phyloP scores from a whole-genome alignment of 2,888 invertebrate genomes.

The Pachycephus smyrnensis region DNA sequence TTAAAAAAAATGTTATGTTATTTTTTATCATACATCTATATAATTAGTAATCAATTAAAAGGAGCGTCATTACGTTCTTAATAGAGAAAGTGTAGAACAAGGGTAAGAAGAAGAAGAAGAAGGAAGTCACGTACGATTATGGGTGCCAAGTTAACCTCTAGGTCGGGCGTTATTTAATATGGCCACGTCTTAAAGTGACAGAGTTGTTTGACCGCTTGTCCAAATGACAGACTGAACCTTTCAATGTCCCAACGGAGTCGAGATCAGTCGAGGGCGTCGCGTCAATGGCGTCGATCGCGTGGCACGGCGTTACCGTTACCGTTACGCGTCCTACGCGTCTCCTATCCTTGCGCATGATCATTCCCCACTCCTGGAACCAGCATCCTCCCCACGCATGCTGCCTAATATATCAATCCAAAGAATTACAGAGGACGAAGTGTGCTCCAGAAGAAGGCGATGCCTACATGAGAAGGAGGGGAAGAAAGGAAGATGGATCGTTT shows the following conservation, averaged over 20 bases:
- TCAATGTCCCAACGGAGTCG: constrained; percentile 27
- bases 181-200: constrained; percentile 37
- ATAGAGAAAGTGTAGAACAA: not conserved
- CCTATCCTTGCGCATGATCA: not conserved
- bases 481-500: not conserved
- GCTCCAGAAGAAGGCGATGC: not conserved
- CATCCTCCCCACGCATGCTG: not conserved
- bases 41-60: not conserved
- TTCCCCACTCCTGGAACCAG: not conserved
- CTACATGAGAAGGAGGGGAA: not conserved
- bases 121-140: not conserved
- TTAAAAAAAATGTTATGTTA: not conserved
- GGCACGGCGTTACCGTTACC: constrained; percentile 4
- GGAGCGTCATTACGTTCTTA: not conserved
- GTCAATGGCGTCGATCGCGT: constrained; percentile 6
- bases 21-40: not conserved
- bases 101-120: not conserved
- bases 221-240: constrained; percentile 32
- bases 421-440: not conserved
- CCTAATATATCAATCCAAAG: not conserved
- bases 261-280: constrained; percentile 10
- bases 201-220: constrained; percentile 41
- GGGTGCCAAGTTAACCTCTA: constrained; percentile 13
- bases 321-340: not conserved
- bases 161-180: constrained; percentile 40